phyloP scores from a whole-genome alignment of 1,140 invertebrate species.

The Nasonia giraulti region DNA sequence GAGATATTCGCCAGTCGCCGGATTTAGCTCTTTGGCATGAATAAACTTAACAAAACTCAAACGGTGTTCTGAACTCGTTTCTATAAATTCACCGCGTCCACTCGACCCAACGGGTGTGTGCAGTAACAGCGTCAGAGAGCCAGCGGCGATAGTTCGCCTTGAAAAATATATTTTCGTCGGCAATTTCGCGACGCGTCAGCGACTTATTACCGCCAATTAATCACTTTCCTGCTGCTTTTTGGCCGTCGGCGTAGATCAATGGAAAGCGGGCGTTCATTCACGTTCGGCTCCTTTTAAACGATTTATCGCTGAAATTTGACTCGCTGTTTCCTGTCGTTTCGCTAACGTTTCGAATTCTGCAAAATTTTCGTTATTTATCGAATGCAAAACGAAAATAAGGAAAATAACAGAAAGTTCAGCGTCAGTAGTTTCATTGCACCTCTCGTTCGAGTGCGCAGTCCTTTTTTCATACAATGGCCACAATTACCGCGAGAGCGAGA shows the following conservation, averaged over 20 bases:
- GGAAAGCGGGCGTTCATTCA: not conserved
- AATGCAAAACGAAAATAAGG: not conserved
- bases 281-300: not conserved
- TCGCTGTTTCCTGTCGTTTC: not conserved
- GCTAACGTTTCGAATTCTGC: not conserved
- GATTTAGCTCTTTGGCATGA: not conserved
- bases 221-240: not conserved
- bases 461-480: not conserved
- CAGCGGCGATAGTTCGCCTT: not conserved
- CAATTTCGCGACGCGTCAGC: not conserved
- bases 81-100: not conserved
- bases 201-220: not conserved
- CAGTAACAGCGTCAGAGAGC: not conserved
- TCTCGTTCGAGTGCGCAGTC: not conserved
- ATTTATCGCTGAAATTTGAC: not conserved
- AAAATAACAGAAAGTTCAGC: too few species aligned
- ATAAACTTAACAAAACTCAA: not conserved
- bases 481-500: slow-evolving; percentile 19
- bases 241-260: not conserved
- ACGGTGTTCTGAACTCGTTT: not conserved
- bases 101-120: not conserved
- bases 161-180: slow-evolving; percentile 18
- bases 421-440: not conserved
- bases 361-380: not conserved
- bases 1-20: too few species aligned